Base-by-base conservation (phyloP, 37 sponge, comb jelly and placozoan species). In the Amphimedon queenslandica region DNA sequence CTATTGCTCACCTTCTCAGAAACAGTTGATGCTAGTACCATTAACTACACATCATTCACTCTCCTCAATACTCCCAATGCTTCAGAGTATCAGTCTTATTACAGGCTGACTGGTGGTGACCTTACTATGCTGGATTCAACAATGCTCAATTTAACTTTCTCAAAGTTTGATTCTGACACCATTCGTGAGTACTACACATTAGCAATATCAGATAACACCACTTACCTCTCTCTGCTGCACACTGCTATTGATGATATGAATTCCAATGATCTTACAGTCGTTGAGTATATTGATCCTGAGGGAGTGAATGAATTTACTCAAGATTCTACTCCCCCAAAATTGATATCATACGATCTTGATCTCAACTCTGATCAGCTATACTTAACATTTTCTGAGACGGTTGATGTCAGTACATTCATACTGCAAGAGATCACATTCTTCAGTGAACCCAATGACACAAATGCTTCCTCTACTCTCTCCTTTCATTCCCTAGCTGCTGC, bases 1-100 rank as follows among this genome's bases (percentile, higher is more conserved):
- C 55, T 94, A 16, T 39, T 65, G 13, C 38, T 94, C n/a, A 84
- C 83, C 20, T 94, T 94, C 75, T 82, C 87, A 8, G 95, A 94
- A 64, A 85, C 95, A 18, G 92, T 94, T 0, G 80, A 94, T 81
- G 87, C 87, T 6, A 57, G 67, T 55, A 74, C 91, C 1, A 55
- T 90, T 47, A 43, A 63, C 2, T 81, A 85, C n/a, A 55, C 40
- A 5, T 41, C 28, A 40, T 74, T 88, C 41, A 74, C 81, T 13
- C 32, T 93, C 3, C 61, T 87, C 27, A 81, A 69, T 57, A 24
- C 40, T 16, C 86, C 86, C 42, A 80, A 80, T 40, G 40, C 43
- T 23, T 74, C 82, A 33, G 82, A 78, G 37, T 31, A 63, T 23
- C 63, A 42, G 55, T 70, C 60, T 20, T 64, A 43, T 16, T 82